Conservation (phyloP, 1,140 invertebrate species). For the Macrotrachela quadricornifera region DNA sequence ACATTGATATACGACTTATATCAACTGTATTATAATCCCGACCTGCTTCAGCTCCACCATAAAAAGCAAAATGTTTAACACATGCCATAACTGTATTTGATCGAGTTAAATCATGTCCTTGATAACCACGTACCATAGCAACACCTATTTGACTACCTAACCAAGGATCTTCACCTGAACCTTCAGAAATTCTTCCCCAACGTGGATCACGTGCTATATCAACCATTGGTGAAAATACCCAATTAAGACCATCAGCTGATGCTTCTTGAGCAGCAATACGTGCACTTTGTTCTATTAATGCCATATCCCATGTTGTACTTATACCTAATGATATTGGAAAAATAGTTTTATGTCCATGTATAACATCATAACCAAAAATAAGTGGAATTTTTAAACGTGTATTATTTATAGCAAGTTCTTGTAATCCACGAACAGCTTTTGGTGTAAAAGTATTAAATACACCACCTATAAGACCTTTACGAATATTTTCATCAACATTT, state of each 20-base stretch:
- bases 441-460: background rate
- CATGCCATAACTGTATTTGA: conserved; percentile 8
- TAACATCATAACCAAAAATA: conserved; percentile 11
- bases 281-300: background rate
- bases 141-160: conserved; percentile 2
- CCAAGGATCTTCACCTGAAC: conserved; percentile 8
- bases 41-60: conserved; percentile 10
- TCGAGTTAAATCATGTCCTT: background rate
- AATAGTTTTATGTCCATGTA: conserved; percentile 9
- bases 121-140: conserved; percentile 8
- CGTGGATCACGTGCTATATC: conserved; percentile 10
- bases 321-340: conserved; percentile 9
- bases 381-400: conserved; percentile 8
- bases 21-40: conserved; percentile 8
- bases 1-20: background rate
- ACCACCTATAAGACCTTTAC: background rate
- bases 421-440: background rate
- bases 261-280: conserved; percentile 9
- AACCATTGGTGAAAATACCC: conserved; percentile 11
- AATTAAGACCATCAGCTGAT: conserved; percentile 8
- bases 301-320: conserved; percentile 9
- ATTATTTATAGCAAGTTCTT: background rate
- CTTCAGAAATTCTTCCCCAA: conserved; percentile 8
- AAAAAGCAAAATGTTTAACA: conserved; percentile 7
- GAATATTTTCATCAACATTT: background rate